phyloP scores from a whole-genome alignment of 2,888 invertebrate species.

The Fragum fragum region DNA sequence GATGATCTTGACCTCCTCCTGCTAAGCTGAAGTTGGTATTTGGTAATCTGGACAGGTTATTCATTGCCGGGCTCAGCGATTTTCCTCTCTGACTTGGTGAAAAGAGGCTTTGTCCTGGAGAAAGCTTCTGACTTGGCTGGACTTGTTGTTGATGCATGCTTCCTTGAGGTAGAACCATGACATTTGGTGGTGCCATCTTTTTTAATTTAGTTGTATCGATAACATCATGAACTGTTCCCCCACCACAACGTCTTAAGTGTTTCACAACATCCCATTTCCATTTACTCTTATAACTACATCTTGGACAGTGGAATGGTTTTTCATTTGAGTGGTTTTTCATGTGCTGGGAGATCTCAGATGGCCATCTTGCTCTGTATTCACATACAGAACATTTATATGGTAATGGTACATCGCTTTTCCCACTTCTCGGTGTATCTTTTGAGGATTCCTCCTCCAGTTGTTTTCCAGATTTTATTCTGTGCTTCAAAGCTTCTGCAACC shows the following conservation, averaged over 20 bases:
- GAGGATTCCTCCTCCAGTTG: slow-evolving; percentile 25
- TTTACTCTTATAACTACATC: slow-evolving; percentile 86
- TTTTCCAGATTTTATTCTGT: slow-evolving; percentile 58
- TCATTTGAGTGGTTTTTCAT: slow-evolving; percentile 87
- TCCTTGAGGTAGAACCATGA: slow-evolving; percentile 79
- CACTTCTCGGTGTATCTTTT: slow-evolving; percentile 43
- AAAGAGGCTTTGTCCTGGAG: slow-evolving; percentile 51
- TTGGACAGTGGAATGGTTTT: slow-evolving; percentile 86
- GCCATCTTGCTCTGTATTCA: slow-evolving; percentile 86
- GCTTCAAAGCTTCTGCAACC: slow-evolving; percentile 70
- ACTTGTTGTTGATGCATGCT: slow-evolving; percentile 33
- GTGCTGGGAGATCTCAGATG: slow-evolving; percentile 86
- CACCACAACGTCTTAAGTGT: slow-evolving; percentile 85
- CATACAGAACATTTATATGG: slow-evolving; percentile 86
- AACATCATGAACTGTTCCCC: slow-evolving; percentile 87
- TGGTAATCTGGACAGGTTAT: slow-evolving; percentile 28
- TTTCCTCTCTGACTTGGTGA: slow-evolving; percentile 43
- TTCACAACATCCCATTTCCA: slow-evolving; percentile 87
- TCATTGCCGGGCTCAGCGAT: slow-evolving; percentile 43
- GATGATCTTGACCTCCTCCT: slow-evolving; percentile 43
- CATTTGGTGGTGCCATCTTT: slow-evolving; percentile 82
- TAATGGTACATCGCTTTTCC: slow-evolving; percentile 74
- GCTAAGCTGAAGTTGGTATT: slow-evolving; percentile 47
- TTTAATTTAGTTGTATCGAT: slow-evolving; percentile 83
- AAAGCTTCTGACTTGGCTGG: slow-evolving; percentile 25